Evolutionary conservation across 2,888 invertebrate species (phyloP).

Genomic region (Pollenia labialis): DNA sequence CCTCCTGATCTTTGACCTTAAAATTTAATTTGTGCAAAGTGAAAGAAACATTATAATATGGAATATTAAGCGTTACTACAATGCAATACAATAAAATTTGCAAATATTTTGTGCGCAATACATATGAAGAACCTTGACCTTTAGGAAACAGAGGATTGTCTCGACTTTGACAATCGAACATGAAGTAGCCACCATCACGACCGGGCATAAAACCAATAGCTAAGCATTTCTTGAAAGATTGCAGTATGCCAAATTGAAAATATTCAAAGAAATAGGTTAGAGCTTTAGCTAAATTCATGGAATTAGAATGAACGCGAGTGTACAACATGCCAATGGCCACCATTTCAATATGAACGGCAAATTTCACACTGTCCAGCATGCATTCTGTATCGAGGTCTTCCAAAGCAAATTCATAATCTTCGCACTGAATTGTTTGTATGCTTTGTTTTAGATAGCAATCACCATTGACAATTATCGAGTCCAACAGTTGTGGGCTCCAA

Average conservation of each 20-base stretch:
- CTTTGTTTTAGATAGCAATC: conserved; percentile 86
- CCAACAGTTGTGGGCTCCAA: conserved; percentile 87
- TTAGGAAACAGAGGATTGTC: conserved; percentile 87
- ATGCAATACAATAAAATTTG: conserved; percentile 87
- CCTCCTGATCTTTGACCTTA: conserved; percentile 76
- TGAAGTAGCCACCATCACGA: conserved; percentile 86
- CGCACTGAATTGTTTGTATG: conserved; percentile 83
- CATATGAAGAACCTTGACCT: conserved; percentile 86
- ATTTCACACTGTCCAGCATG: conserved; percentile 86
- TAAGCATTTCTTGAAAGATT: conserved; percentile 85
- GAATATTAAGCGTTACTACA: conserved; percentile 86
- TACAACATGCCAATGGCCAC: conserved; percentile 87
- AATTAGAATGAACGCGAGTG: conserved; percentile 80
- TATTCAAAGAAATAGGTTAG: conserved; percentile 86
- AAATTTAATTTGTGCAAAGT: conserved; percentile 84
- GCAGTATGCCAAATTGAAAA: conserved; percentile 85
- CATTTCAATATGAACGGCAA: conserved; percentile 86
- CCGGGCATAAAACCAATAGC: conserved; percentile 85
- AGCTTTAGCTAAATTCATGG: conserved; percentile 87
- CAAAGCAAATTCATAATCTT: conserved; percentile 86
- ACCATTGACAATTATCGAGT: conserved; percentile 87
- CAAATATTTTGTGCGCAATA: conserved; percentile 86
- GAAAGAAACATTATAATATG: conserved; percentile 86
- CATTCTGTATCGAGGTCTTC: conserved; percentile 86
- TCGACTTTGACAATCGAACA: conserved; percentile 88